A percentile compares a stretch with the other conserved stretches of the same genome.
These are phyloP conservation scores for Trachelus stipa DNA, from an alignment of 2,888 invertebrate genomes.

Conservation along the genomic window DNA sequence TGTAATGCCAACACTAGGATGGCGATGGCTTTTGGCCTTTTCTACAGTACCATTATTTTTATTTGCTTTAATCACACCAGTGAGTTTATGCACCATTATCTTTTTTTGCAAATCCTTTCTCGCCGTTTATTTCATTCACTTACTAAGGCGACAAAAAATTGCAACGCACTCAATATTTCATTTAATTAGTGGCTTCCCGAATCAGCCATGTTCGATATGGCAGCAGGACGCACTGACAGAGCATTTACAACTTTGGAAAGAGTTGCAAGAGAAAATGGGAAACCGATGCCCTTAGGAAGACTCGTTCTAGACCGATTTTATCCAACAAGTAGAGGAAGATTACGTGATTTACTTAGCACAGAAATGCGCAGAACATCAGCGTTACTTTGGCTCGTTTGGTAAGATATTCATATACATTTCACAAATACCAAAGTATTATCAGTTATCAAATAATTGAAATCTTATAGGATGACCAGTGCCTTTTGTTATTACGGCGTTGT, in stretches of 20 bases:
- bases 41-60: constrained; percentile 89
- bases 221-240: constrained; percentile 87
- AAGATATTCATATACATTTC: constrained; percentile 41
- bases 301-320: constrained; percentile 80
- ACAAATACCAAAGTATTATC: constrained; percentile 7
- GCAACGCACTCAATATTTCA: not conserved
- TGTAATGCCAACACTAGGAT: constrained; percentile 92
- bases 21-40: constrained; percentile 92
- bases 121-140: constrained; percentile 9
- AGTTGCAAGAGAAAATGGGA: constrained; percentile 88
- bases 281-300: constrained; percentile 87
- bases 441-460: constrained; percentile 4
- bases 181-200: constrained; percentile 88
- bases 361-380: constrained; percentile 86
- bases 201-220: constrained; percentile 89
- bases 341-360: constrained; percentile 80
- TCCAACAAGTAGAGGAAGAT: constrained; percentile 74
- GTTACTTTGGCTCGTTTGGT: constrained; percentile 95
- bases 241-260: constrained; percentile 87
- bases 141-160: not conserved
- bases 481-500: constrained; percentile 97
- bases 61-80: constrained; percentile 84
- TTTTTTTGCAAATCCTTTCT: constrained; percentile 4
- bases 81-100: constrained; percentile 65
- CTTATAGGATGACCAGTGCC: constrained; percentile 86